A percentile compares a stretch with the other conserved stretches of the same genome.
These are phyloP conservation scores for Oncorhynchus nerka DNA, from an alignment of 2,113 vertebrate genomes.

Conservation along the genomic window DNA sequence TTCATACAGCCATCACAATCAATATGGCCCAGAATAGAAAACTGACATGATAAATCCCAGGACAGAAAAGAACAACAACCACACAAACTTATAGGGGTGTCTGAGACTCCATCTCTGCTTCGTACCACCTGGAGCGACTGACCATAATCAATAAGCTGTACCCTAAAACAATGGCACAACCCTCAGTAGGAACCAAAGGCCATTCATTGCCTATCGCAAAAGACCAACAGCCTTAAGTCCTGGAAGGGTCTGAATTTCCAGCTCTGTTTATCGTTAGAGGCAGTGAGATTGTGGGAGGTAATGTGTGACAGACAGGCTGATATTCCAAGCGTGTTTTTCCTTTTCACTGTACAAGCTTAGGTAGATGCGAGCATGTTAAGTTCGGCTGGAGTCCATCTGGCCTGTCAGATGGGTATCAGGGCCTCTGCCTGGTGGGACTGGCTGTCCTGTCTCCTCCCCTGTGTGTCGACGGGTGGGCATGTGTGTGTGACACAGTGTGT, in stretches of 20 bases:
- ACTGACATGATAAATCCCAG: no score
- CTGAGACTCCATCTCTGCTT: no score
- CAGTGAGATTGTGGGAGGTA: not conserved
- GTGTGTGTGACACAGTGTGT: not conserved
- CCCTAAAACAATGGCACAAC: no score
- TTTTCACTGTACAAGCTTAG: not conserved
- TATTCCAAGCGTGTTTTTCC: not conserved
- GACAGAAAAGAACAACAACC: no score
- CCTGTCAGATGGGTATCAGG: constrained; percentile 3
- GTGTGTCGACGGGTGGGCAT: not conserved
- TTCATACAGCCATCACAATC: not conserved
- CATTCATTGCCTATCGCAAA: no score
- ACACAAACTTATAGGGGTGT: no score
- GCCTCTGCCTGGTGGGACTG: not conserved
- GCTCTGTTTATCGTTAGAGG: not conserved
- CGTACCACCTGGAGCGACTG: no score
- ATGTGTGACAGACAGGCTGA: not conserved
- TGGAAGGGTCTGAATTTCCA: no score
- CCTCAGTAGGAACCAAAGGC: no score
- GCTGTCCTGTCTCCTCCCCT: not conserved
- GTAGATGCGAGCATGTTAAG: not conserved
- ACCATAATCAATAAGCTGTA: no score
- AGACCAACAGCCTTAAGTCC: no score
- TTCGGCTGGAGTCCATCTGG: not conserved
- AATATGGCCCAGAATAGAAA: not conserved